Evolutionary conservation across 2,888 invertebrate genomes (phyloP), one percentile per base, ranked within the genome.

Genomic region (Mythimna vitellina): DNA sequence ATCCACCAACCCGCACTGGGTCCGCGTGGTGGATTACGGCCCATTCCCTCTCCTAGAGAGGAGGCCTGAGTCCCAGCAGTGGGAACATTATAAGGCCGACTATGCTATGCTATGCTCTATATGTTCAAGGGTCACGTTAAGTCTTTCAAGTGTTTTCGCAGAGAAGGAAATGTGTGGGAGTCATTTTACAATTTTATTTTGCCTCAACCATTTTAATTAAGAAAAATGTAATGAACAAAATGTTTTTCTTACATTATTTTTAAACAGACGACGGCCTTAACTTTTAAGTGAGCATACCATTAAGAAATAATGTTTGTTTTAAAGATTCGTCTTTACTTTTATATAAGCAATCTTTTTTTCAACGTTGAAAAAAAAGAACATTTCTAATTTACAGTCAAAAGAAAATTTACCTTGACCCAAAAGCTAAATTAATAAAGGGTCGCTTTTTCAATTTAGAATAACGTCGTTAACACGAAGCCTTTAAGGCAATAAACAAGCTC

Each of bases 371-470:
- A 35, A 51, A 67, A 29, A 61, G 29, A 57, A 72, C 7, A 60
- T 17, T 42, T 49, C 9, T 57, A 62, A 70, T 70, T 80, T 62
- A 65, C 14, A 70, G 57, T 69, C 5, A 64, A 81, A 81, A 76
- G 64, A 61, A 64, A 65, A 22, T 17, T 65, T 42, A 61, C 62
- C 64, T 71, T 63, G 57, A 77, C 62, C 62, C 17, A 25, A 63
- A 56, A 77, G 46, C 46, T 60, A 60, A 77, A 81, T 77, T 61
- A 78, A 73, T 73, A 78, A 78, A 69, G 63, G 60, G 38, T 57
- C 51, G 66, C 66, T 61, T 64, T 80, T 80, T 69, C 53, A 80
- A 78, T 80, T 78, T 66, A 70, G 58, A 81, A 64, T 71, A 82
- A 73, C 49, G 53, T 82, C 69, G 60, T 82, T 73, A 78, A 61